Percentiles rank a stretch among this genome's conserved stretches.
Conservation (phyloP, 1,140 invertebrate species). For the Drosophila nannoptera region DNA sequence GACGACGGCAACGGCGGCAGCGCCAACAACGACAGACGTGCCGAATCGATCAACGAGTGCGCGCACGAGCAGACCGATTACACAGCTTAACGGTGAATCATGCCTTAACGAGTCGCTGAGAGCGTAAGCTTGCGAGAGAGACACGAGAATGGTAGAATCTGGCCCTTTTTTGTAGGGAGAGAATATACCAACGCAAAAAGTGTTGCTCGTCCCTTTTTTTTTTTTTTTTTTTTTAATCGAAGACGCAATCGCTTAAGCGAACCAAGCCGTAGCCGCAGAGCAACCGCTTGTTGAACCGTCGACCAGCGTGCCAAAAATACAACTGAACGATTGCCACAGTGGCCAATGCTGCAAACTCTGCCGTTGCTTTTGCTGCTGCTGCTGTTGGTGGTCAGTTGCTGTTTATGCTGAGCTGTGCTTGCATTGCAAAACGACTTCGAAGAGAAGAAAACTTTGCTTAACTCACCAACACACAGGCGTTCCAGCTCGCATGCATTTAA, state of each 20-base stretch:
- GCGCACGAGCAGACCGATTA: constrained; percentile 73
- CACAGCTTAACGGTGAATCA: constrained; percentile 68
- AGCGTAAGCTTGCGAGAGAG: constrained; percentile 18
- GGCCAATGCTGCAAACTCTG: constrained; percentile 32
- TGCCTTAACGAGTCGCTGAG: constrained; percentile 39
- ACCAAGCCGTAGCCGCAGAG: constrained; percentile 48
- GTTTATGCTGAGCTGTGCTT: constrained; percentile 41
- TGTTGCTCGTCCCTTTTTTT: constrained; percentile 27
- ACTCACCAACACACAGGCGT: constrained; percentile 9
- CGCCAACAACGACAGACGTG: constrained; percentile 29
- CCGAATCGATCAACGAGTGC: constrained; percentile 70
- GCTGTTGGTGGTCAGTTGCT: constrained; percentile 4
- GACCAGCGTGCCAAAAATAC: constrained; percentile 68
- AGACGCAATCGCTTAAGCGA: constrained; percentile 15
- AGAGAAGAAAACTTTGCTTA: constrained; percentile 22
- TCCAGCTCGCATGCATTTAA: not conserved
- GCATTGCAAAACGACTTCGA: constrained; percentile 38
- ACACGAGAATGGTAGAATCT: constrained; percentile 5
- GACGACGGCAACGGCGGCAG: constrained; percentile 16
- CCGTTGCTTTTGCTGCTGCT: constrained; percentile 1
- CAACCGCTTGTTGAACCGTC: constrained; percentile 68
- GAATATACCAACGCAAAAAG: not conserved
- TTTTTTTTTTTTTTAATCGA: constrained; percentile 25
- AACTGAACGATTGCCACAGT: constrained; percentile 48
- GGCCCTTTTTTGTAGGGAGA: constrained; percentile 4